phyloP scores from a whole-genome alignment of 1,140 invertebrate species.

The Heliothis subflexa region DNA sequence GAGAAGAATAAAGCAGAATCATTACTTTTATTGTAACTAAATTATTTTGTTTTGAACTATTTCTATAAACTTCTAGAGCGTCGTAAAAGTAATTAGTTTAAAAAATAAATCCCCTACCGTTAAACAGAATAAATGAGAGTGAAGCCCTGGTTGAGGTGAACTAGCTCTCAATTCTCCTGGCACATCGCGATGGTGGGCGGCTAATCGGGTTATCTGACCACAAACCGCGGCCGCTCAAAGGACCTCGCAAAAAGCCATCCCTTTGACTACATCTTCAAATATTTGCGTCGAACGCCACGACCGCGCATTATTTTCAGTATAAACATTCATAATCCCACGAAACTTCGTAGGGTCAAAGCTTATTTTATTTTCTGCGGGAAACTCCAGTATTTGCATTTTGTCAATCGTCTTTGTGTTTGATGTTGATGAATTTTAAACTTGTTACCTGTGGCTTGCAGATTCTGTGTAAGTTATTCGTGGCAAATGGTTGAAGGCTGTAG shows the following conservation, averaged over 20 bases:
- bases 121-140: slow-evolving; percentile 14
- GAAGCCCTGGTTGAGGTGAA: slow-evolving; percentile 35
- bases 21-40: too few relatives aligned
- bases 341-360: slow-evolving; percentile 59
- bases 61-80: not conserved
- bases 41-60: too few relatives aligned
- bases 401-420: slow-evolving; percentile 11
- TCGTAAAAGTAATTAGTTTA: not conserved
- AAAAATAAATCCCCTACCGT: not conserved
- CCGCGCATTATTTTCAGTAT: slow-evolving; percentile 83
- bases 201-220: slow-evolving; percentile 82
- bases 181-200: slow-evolving; percentile 29
- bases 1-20: too few relatives aligned
- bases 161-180: slow-evolving; percentile 41
- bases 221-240: slow-evolving; percentile 78
- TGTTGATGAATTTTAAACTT: slow-evolving; percentile 18
- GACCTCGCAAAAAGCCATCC: slow-evolving; percentile 77
- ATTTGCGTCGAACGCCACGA: slow-evolving; percentile 78
- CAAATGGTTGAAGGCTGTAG: not conserved
- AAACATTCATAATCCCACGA: slow-evolving; percentile 81
- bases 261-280: slow-evolving; percentile 83
- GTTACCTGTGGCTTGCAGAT: not conserved
- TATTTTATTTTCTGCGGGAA: slow-evolving; percentile 50
- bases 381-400: slow-evolving; percentile 36
- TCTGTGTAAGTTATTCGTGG: not conserved